These are phyloP conservation scores for Aphelenchoides fujianensis DNA, from an alignment of 1,140 invertebrate species.

Conservation along the genomic window DNA sequence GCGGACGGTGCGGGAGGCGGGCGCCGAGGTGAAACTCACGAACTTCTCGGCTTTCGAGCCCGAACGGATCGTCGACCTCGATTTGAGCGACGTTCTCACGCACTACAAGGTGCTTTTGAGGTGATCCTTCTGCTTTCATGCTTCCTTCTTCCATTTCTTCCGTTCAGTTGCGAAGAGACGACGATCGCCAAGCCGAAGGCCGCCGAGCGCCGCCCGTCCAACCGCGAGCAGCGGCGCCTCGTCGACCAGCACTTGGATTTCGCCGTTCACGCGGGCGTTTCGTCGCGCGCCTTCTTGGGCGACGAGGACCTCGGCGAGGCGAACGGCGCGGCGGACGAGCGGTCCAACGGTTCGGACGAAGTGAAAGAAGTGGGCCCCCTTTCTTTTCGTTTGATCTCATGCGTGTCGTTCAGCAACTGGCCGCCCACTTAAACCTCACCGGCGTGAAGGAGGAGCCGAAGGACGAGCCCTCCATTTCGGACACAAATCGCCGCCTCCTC, in stretches of 20 bases:
- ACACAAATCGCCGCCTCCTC: slow-evolving; percentile 6
- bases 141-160: slow-evolving; percentile 12
- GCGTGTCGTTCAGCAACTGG: slow-evolving; percentile 10
- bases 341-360: slow-evolving; percentile 9
- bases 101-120: slow-evolving; percentile 36
- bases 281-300: slow-evolving; percentile 25
- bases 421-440: not conserved
- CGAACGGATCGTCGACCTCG: slow-evolving; percentile 20
- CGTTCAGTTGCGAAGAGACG: slow-evolving; percentile 30
- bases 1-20: not conserved
- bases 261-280: slow-evolving; percentile 27
- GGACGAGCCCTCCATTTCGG: not conserved
- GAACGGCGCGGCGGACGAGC: not conserved
- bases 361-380: slow-evolving; percentile 10
- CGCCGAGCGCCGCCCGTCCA: slow-evolving; percentile 21
- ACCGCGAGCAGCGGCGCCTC: slow-evolving; percentile 37
- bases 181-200: not conserved
- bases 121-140: slow-evolving; percentile 18
- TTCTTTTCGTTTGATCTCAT: slow-evolving; percentile 22
- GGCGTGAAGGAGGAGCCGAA: not conserved
- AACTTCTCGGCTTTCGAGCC: not conserved
- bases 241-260: slow-evolving; percentile 48
- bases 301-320: slow-evolving; percentile 21
- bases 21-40: not conserved
- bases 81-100: slow-evolving; percentile 26